Conservation (phyloP, 2,113 vertebrate species). For the Clarias batrachus region DNA sequence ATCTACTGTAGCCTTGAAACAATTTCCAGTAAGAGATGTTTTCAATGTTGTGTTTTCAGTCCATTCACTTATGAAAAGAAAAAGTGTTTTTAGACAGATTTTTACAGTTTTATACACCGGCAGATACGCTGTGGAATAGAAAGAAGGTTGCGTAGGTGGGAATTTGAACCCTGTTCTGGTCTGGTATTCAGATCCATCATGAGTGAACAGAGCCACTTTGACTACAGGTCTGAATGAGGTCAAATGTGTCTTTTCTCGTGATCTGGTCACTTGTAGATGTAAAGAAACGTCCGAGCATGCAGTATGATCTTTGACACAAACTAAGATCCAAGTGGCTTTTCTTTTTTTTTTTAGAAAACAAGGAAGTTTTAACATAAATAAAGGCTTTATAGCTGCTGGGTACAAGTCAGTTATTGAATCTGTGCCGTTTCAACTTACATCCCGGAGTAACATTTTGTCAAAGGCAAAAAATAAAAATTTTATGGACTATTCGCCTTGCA, state of each 20-base stretch:
- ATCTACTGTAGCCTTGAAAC: neutral
- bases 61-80: neutral
- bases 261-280: neutral
- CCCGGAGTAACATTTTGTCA: neutral
- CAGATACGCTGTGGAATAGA: neutral
- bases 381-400: neutral
- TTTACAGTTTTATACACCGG: neutral
- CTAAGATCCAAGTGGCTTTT: neutral
- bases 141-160: slow-evolving; percentile 3
- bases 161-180: neutral
- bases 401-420: slow-evolving; percentile 9
- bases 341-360: neutral
- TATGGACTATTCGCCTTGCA: neutral
- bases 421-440: neutral
- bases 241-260: neutral
- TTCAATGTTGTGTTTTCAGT: neutral
- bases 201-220: neutral
- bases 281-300: neutral
- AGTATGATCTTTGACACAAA: neutral
- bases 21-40: neutral
- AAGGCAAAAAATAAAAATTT: neutral
- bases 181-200: neutral
- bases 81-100: neutral
- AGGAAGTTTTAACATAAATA: neutral
- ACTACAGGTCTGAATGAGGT: neutral